These are phyloP conservation scores for Pseudois nayaur DNA, from an alignment of 2,113 vertebrate genomes.

Conservation along the genomic window DNA sequence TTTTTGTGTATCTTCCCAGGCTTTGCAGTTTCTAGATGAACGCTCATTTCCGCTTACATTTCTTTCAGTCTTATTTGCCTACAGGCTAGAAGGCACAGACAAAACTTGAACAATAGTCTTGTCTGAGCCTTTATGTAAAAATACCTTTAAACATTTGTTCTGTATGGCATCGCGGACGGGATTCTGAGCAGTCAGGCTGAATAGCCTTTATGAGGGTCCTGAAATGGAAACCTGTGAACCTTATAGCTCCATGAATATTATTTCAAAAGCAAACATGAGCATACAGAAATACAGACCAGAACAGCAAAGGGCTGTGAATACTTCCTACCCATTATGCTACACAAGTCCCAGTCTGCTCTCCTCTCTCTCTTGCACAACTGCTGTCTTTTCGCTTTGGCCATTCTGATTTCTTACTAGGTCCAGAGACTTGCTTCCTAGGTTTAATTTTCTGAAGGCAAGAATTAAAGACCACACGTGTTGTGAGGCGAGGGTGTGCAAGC, in stretches of 20 bases:
- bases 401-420: constrained; percentile 46
- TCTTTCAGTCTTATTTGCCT: constrained; percentile 60
- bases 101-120: constrained; percentile 38
- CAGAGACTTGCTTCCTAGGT: background rate
- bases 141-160: background rate
- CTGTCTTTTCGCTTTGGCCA: constrained; percentile 19
- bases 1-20: constrained; percentile 59
- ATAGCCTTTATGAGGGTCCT: background rate
- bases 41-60: constrained; percentile 32
- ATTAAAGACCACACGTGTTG: background rate
- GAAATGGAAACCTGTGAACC: background rate
- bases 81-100: constrained; percentile 58
- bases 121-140: background rate
- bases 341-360: background rate
- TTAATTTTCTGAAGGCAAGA: background rate
- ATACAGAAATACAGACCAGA: background rate
- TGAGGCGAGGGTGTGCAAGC: background rate
- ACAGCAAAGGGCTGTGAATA: background rate
- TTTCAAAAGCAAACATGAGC: constrained; percentile 4
- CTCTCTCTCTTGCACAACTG: background rate
- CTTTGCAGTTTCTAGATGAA: constrained; percentile 38
- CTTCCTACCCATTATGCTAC: background rate
- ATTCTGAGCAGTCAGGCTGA: background rate
- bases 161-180: background rate
- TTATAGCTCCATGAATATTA: background rate